Base-by-base conservation (phyloP, 2,888 invertebrate species). In the Oscheius sp. region DNA sequence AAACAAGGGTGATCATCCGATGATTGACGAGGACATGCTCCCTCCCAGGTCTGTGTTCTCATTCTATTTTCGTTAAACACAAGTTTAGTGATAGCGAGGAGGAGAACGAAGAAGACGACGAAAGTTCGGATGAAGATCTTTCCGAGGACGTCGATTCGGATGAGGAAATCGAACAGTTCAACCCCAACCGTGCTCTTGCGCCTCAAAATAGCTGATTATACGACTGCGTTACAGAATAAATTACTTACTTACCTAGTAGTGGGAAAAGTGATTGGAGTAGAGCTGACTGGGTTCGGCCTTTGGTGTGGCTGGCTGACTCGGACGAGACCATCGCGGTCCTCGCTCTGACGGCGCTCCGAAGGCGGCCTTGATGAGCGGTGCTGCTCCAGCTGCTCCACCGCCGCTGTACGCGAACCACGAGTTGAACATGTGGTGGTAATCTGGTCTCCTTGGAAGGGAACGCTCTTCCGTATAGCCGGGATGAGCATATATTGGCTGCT, bases 21-120 rank as follows among this genome's bases (percentile, higher is more conserved):
- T 79, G 74, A 87, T 87, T 63, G 88, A 88, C 68, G 84, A 82
- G n/a, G 88, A 88, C 74, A 83, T 88, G 84, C 77, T 87, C n/a
- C 88, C 88, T 9, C 83, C 86, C n/a, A 85, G 84, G 84, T 84
- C 66, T 2, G 62, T n/a, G 47, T 29, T 47, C 57, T 21, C 3
- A 13, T 62, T 33, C 2, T 32, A 33, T 51, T 58, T n/a, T 5
- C 9, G 32, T 29, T 42, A 7, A 29, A 51, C 21, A 53, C 60
- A 70, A 5, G 42, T 7, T 59, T 76, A 82, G 82, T 78, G 84
- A 83, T 58, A 81, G 79, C 65, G 84, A 84, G 10, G 79, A 77
- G 11, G 84, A 84, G 10, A 81, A 84, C n/a, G 80, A 82, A 11
- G 77, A 77, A 9, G 83, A 79, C 59, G 81, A 76, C 21, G 77